Evolutionary conservation across 2,113 vertebrate genomes (phyloP), one percentile per base, ranked within the genome.

Genomic region (Boulengeromyrus knoepffleri): DNA sequence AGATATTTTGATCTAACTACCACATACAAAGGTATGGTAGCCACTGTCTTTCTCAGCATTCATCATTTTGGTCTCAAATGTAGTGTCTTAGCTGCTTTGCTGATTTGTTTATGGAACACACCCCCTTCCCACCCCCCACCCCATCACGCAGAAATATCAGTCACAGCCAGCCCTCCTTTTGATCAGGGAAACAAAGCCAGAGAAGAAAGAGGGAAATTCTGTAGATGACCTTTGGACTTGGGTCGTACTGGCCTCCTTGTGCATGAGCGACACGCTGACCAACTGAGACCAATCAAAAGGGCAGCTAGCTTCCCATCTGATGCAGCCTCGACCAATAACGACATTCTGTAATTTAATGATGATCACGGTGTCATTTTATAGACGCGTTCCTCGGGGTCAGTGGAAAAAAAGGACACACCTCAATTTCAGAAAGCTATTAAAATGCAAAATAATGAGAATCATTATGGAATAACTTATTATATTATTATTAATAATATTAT

Each of bases 151-250:
- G 19, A 53, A 50, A 87, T 87, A 36, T 94, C 93, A 92, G 90
- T 94, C 93, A 91, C 91, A 93, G 92, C 92, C 91, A 90, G 92
- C 90, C 93, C 93, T 92, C 92, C 2, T 92, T 93, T 94, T 95
- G 94, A 95, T 91, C 90, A 53, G 91, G 91, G 91, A 90, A 92
- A 93, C 93, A 90, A 94, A 94, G 93, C 93, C 90, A 87, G 92
- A 91, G 91, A 91, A 91, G 90, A 90, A 90, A 90, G 89, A 86
- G 91, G 91, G 92, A 90, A 88, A 89, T 89, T 93, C 92, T 90
- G 92, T 90, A 47, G 12, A 92, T 95, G 95, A 96, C 95, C 92
- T 95, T 93, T 93, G 92, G 92, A 91, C 92, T 92, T 58, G 91
- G 94, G 93, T 94, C 93, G 91, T 74, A 1, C 91, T 36, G 91